These are phyloP conservation scores for Pipra filicauda DNA, from an alignment of 2,113 vertebrate genomes.

Conservation along the genomic window DNA sequence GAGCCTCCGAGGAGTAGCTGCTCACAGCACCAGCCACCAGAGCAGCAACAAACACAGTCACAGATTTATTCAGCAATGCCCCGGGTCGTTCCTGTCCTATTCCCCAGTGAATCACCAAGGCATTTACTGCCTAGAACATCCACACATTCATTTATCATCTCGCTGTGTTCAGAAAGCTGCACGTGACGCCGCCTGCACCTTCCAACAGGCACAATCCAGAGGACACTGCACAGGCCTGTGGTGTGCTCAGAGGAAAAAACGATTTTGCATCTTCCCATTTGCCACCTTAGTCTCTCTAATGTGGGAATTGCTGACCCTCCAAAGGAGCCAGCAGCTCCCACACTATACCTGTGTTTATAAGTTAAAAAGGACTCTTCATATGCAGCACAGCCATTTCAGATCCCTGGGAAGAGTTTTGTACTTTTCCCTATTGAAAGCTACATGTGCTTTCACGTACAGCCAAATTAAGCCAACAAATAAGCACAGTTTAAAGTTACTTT, in stretches of 20 bases:
- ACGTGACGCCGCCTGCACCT: rapidly evolving
- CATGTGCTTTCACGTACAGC: neutral
- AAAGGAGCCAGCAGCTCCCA: neutral
- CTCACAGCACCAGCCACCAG: neutral
- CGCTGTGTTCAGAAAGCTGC: neutral
- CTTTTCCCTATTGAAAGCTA: neutral
- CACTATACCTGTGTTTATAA: neutral
- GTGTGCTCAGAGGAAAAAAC: neutral
- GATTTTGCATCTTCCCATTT: neutral
- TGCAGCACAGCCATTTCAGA: neutral
- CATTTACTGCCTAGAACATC: neutral
- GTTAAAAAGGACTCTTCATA: neutral
- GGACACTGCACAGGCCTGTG: neutral
- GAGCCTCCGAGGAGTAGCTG: rapidly evolving
- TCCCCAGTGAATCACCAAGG: neutral
- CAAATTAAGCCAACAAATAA: neutral
- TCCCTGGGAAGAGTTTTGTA: neutral
- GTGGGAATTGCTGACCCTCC: neutral
- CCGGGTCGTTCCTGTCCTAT: neutral
- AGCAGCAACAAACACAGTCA: neutral
- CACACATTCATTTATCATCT: neutral
- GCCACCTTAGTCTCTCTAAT: neutral
- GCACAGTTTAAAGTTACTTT: neutral
- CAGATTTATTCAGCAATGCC: neutral
- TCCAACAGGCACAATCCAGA: neutral